Conservation (phyloP, 2,113 vertebrate genomes). For the Apteryx mantelli region DNA sequence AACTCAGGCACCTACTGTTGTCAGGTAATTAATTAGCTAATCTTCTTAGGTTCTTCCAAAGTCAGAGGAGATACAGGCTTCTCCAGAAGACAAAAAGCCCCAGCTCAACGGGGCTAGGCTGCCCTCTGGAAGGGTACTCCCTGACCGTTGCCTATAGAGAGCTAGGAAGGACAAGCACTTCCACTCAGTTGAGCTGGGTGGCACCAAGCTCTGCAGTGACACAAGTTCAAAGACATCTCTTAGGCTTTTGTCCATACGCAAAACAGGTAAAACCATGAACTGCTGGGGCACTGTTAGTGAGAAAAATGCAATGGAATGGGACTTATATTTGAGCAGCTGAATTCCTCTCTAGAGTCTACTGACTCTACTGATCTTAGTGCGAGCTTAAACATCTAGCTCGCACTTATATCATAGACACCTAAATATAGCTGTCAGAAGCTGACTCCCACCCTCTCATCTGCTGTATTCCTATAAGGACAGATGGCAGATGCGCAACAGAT, state of each 20-base stretch:
- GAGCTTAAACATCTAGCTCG: background rate
- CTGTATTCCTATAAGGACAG: background rate
- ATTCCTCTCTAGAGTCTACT: background rate
- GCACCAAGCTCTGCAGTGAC: background rate
- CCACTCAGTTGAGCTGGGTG: background rate
- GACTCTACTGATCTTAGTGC: background rate
- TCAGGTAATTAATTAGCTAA: background rate
- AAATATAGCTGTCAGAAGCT: background rate
- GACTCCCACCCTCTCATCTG: background rate
- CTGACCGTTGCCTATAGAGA: accelerated
- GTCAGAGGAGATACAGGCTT: background rate
- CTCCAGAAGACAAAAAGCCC: background rate
- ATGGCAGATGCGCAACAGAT: background rate
- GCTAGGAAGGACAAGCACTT: background rate
- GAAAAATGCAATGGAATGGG: background rate
- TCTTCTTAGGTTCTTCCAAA: background rate
- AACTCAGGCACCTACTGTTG: too few species aligned
- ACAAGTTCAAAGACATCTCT: background rate
- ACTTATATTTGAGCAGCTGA: background rate
- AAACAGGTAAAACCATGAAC: background rate
- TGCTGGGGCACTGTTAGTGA: background rate
- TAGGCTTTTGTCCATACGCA: background rate
- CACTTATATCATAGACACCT: background rate
- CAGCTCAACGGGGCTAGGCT: background rate
- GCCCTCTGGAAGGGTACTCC: background rate